Evolutionary conservation across 2,797 vertebrate species (phyloP).

Genomic region (Carcharodon carcharias): DNA sequence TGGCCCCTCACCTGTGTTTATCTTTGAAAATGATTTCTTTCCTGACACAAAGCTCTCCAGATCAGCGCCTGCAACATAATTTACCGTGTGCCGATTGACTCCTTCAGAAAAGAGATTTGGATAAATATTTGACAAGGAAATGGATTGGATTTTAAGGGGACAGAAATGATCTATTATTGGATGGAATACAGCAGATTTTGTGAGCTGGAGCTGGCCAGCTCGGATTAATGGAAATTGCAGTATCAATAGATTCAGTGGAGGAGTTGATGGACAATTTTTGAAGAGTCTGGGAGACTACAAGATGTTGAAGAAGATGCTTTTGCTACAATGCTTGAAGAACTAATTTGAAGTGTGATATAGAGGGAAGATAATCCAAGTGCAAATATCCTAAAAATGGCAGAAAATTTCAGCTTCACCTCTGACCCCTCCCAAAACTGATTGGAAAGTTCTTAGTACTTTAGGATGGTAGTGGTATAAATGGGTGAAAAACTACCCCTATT

Average conservation of each 20-base stretch:
- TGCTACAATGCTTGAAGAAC: background rate
- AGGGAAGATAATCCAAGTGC: background rate
- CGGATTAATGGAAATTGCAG: background rate
- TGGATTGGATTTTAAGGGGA: background rate
- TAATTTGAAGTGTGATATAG: background rate
- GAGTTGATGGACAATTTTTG: background rate
- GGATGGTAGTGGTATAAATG: background rate
- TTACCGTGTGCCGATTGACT: background rate
- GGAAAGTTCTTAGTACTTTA: background rate
- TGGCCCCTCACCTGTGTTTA: background rate
- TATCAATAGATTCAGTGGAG: background rate
- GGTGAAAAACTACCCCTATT: background rate
- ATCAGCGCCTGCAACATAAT: background rate
- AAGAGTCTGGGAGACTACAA: background rate
- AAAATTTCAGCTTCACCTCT: background rate
- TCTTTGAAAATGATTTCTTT: no score
- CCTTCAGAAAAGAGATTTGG: background rate
- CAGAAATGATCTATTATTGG: background rate
- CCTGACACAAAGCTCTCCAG: background rate
- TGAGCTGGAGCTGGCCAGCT: background rate
- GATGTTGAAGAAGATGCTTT: background rate
- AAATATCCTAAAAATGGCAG: background rate
- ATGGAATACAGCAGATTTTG: background rate
- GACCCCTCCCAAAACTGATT: background rate
- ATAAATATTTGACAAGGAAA: background rate